Conservation (phyloP, 1,140 invertebrate species). For the Gryon sp. region DNA sequence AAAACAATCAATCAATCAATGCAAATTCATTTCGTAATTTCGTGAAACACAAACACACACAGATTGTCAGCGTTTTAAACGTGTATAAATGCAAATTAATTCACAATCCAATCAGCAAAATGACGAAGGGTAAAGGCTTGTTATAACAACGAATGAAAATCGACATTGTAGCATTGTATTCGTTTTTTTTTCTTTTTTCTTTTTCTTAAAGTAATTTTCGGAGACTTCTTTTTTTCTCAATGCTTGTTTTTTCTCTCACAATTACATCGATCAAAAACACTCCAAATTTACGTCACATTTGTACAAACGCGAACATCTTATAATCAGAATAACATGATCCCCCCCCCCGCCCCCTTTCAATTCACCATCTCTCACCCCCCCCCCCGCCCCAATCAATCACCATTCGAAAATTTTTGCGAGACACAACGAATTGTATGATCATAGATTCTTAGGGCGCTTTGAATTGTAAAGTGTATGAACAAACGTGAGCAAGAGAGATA, state of each 20-base stretch:
- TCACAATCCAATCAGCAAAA: neutral
- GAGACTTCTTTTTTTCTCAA: too few relatives aligned
- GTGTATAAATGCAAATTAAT: neutral
- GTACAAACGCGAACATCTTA: conserved; percentile 24
- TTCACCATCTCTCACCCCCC: conserved; percentile 3
- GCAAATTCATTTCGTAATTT: too few relatives aligned
- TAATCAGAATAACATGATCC: neutral
- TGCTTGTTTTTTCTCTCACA: too few relatives aligned
- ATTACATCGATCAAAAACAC: conserved; percentile 35
- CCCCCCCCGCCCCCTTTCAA: conserved; percentile 5
- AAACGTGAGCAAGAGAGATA: too few relatives aligned
- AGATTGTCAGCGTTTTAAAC: conserved; percentile 11
- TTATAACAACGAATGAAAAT: conserved; percentile 44
- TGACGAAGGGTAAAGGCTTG: conserved; percentile 3
- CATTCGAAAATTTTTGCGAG: conserved; percentile 20
- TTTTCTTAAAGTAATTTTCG: too few relatives aligned
- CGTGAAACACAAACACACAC: conserved; percentile 52
- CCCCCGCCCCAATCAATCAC: neutral
- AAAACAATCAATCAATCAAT: conserved; percentile 26
- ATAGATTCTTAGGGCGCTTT: conserved; percentile 27
- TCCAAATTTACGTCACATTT: conserved; percentile 34
- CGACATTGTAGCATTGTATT: conserved; percentile 37
- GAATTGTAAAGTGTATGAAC: conserved; percentile 29
- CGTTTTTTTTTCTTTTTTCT: conserved; percentile 29
- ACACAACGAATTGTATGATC: conserved; percentile 49